A percentile compares a stretch with the other conserved stretches of the same genome.
These are phyloP conservation scores for Ursus arctos DNA, from an alignment of 2,113 vertebrate species.

Conservation along the genomic window DNA sequence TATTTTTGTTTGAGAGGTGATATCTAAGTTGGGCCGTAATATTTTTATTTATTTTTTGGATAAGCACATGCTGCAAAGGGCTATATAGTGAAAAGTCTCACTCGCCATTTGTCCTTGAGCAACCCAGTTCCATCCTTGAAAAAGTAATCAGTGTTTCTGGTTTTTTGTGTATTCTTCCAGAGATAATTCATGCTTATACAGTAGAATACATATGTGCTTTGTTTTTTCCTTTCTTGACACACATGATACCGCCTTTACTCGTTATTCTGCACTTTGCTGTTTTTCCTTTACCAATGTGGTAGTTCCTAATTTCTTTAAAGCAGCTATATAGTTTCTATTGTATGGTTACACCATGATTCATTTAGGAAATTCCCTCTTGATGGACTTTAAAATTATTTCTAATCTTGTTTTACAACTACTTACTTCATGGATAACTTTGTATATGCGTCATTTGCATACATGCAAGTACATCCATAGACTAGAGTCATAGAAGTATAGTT, in stretches of 20 bases:
- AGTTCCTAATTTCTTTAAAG: constrained; percentile 14
- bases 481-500: not conserved
- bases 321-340: not conserved
- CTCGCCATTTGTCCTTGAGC: not conserved
- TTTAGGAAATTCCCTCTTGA: not conserved
- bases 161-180: not conserved
- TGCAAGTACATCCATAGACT: not conserved
- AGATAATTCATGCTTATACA: not conserved
- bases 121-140: not conserved
- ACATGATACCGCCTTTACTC: not conserved
- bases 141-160: not conserved
- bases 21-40: not conserved
- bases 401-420: not conserved
- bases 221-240: not conserved
- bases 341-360: not conserved
- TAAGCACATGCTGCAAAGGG: not conserved
- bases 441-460: not conserved
- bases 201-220: not conserved
- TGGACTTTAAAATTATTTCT: not conserved
- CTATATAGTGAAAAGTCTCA: not conserved
- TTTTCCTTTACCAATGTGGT: not conserved
- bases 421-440: not conserved
- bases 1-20: not conserved
- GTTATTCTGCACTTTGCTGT: not conserved
- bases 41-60: not conserved